Percentiles rank a stretch among this genome's conserved stretches.
Evolutionary conservation across 1,140 invertebrate genomes (phyloP).

Genomic region (Brachionus asplanchnoidis): DNA sequence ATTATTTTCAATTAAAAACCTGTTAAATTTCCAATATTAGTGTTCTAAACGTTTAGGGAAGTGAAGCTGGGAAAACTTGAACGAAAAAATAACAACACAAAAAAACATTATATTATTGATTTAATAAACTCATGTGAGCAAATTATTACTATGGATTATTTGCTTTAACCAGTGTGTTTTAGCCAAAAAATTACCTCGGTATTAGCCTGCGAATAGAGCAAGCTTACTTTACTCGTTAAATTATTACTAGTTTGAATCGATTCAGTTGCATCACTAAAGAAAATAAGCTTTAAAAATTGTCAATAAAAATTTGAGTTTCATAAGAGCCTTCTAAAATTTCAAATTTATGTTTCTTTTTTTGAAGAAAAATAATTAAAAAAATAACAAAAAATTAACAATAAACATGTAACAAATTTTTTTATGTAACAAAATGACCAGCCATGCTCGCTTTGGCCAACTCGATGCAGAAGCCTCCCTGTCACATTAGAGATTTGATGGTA

Average conservation of each 20-base stretch:
- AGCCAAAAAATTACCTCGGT: constrained; percentile 18
- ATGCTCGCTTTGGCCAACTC: no score
- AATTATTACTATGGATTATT: not conserved
- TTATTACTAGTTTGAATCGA: constrained; percentile 1
- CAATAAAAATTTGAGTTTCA: no score
- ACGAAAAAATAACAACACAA: not conserved
- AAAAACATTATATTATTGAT: not conserved
- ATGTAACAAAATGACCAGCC: no score
- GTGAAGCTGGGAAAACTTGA: constrained; percentile 3
- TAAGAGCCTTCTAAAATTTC: no score
- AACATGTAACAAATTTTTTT: no score
- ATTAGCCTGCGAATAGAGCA: not conserved
- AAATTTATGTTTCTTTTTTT: no score
- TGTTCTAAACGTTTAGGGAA: not conserved
- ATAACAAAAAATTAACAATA: no score
- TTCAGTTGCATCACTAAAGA: constrained; percentile 41
- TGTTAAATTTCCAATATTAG: constrained; percentile 24
- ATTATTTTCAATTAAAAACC: not conserved
- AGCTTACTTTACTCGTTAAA: constrained; percentile 12
- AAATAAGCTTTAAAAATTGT: not conserved
- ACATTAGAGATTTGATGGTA: no score
- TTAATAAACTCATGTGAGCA: not conserved
- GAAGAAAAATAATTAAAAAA: no score
- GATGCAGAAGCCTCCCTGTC: no score
- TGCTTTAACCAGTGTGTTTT: not conserved